Base-by-base conservation (phyloP, 2,797 vertebrate species). In the Clarias fuscus region DNA sequence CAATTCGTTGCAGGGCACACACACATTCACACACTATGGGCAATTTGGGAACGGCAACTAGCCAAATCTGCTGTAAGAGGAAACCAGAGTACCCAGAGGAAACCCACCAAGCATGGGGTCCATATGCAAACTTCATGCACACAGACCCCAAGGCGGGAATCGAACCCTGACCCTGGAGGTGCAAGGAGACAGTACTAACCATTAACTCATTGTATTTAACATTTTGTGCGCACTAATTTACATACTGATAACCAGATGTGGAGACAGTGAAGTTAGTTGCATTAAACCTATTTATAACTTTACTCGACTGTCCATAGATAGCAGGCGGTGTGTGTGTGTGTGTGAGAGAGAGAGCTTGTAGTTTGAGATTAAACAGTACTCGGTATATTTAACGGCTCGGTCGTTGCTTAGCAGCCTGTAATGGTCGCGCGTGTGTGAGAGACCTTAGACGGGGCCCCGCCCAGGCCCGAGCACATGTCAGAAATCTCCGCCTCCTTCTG, bases 401-500 rank as follows among this genome's bases (percentile, higher is more conserved):
- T 92, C 90, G 67, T 40, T 91, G 91, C 85, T 40, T 40, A 40
- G 59, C 77, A 59, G 84, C 83, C 13, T 78, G 0, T 4, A 0
- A 13, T 61, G 88, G 88, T 76, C 81, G 89, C 67, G 7, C 24
- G 81, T 86, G 65, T 17, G 33, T 33, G 81, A 78, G 89, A 17
- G 88, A 17, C 15, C 70, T 84, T 68, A 67, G 75, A 82, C 56
- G 1, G 43, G 18, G 85, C 91, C 80, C 85, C 77, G 71, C 65
- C 81, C 53, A 56, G 53, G 13, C 53, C 77, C 7, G 88, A 90
- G 89, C 93, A 94, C 93, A 92, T 93, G 93, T 89, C 89, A 82
- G 64, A 68, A 27, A 62, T 79, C 89, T 65, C 48, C 82, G n/a
- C 89, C 87, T 82, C 86, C 86, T 43, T 10, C 43, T 75, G 76